These are phyloP conservation scores for Anas flavirostris DNA, from an alignment of 2,797 vertebrate genomes.

Conservation along the genomic window DNA sequence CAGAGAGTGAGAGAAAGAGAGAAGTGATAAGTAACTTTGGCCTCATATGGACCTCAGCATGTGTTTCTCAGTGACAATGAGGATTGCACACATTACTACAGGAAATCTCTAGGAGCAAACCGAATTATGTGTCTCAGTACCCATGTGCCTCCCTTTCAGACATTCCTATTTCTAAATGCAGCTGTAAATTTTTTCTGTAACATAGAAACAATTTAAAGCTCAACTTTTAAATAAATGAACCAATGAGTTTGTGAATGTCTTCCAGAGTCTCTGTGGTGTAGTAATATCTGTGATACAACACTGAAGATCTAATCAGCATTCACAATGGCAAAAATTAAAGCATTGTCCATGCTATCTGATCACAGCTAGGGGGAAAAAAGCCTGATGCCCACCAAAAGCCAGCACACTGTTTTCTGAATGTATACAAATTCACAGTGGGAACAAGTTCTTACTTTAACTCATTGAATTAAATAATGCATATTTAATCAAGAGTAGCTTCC, in stretches of 20 bases:
- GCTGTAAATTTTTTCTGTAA: background rate
- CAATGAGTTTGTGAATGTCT: background rate
- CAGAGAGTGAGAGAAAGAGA: background rate
- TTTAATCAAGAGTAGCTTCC: background rate
- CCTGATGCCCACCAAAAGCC: background rate
- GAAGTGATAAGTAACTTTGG: background rate
- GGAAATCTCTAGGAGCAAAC: background rate
- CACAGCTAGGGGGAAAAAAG: background rate
- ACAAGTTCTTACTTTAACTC: background rate
- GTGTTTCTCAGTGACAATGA: background rate
- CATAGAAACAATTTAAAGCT: background rate
- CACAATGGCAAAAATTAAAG: background rate
- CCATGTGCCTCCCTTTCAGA: background rate
- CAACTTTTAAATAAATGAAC: background rate
- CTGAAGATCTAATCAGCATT: background rate
- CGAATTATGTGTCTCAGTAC: background rate
- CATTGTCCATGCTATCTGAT: rapidly evolving
- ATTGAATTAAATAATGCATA: background rate
- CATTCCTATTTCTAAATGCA: background rate
- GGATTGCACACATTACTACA: background rate
- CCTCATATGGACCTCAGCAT: background rate
- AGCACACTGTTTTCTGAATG: background rate
- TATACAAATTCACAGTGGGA: background rate
- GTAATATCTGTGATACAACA: background rate
- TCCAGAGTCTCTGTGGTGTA: background rate